These are phyloP conservation scores for Eristalinus sepulchralis DNA, from an alignment of 2,888 invertebrate species.

Conservation along the genomic window DNA sequence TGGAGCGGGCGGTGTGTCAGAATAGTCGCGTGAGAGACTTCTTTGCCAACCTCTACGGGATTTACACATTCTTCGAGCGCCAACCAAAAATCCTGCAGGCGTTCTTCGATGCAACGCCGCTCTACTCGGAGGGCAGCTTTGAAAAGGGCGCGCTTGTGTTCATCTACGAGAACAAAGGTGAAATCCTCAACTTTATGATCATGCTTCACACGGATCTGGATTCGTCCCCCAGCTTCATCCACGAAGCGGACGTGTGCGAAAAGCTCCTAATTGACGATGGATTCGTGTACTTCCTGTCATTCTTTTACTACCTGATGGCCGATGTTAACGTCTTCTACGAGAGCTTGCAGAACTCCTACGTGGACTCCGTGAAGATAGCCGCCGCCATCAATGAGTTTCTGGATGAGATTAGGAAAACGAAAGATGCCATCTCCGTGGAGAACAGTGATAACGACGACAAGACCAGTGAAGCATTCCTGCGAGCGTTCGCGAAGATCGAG, in stretches of 20 bases:
- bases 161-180: slow-evolving; percentile 52
- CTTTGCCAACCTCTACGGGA: slow-evolving; percentile 57
- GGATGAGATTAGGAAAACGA: slow-evolving; percentile 59
- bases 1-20: slow-evolving; percentile 59
- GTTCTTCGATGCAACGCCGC: slow-evolving; percentile 44
- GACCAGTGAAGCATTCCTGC: slow-evolving; percentile 40
- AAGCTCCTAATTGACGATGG: slow-evolving; percentile 40
- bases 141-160: slow-evolving; percentile 55
- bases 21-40: slow-evolving; percentile 56
- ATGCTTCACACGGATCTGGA: slow-evolving; percentile 50
- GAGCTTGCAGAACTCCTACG: slow-evolving; percentile 56
- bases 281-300: slow-evolving; percentile 54
- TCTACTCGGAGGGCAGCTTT: slow-evolving; percentile 51
- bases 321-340: slow-evolving; percentile 63
- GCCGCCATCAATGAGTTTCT: slow-evolving; percentile 52
- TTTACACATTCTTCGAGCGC: slow-evolving; percentile 48
- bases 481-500: slow-evolving; percentile 56
- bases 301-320: slow-evolving; percentile 62
- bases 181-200: slow-evolving; percentile 60
- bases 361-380: slow-evolving; percentile 55
- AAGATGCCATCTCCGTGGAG: slow-evolving; percentile 65
- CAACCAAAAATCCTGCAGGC: slow-evolving; percentile 33
- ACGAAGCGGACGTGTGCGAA: slow-evolving; percentile 55
- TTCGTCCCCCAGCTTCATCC: slow-evolving; percentile 41
- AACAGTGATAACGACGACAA: slow-evolving; percentile 65